A percentile compares a stretch with the other conserved stretches of the same genome.
phyloP scores from a whole-genome alignment of 35 echinoderm and acorn worm genomes.

The Hemicentrotus pulcherrimus region DNA sequence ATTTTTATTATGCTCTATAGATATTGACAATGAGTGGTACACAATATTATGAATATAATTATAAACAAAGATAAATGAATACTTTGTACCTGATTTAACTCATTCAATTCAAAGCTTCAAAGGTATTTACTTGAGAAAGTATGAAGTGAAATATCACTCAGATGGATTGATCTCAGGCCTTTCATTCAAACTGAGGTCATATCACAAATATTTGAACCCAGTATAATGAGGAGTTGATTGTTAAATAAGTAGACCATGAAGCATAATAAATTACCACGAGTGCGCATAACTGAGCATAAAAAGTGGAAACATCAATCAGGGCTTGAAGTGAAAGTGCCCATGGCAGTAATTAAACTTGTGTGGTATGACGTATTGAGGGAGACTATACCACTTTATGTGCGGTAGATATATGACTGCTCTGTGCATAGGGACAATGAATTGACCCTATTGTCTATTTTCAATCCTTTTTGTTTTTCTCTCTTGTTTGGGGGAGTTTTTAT shows the following conservation, averaged over 20 bases:
- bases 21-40: too few species aligned
- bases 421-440: not conserved
- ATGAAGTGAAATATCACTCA: not conserved
- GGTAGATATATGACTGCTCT: not conserved
- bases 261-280: constrained; percentile 19
- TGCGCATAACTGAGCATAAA: not conserved
- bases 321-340: not conserved
- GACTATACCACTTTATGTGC: not conserved
- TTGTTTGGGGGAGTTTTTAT: not conserved
- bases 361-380: not conserved
- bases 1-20: too few species aligned
- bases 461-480: not conserved
- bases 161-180: too few species aligned
- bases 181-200: not conserved
- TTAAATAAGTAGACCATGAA: not conserved
- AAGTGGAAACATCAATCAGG: not conserved
- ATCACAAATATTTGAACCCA: not conserved
- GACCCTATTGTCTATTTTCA: not conserved
- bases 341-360: constrained; percentile 2
- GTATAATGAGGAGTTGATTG: not conserved
- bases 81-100: not conserved
- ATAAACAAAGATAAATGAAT: not conserved
- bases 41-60: too few species aligned
- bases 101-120: not conserved
- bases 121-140: not conserved